Evolutionary conservation across 2,888 invertebrate genomes (phyloP), one percentile per base, ranked within the genome.

Genomic region (Alloscopus bannaensis): DNA sequence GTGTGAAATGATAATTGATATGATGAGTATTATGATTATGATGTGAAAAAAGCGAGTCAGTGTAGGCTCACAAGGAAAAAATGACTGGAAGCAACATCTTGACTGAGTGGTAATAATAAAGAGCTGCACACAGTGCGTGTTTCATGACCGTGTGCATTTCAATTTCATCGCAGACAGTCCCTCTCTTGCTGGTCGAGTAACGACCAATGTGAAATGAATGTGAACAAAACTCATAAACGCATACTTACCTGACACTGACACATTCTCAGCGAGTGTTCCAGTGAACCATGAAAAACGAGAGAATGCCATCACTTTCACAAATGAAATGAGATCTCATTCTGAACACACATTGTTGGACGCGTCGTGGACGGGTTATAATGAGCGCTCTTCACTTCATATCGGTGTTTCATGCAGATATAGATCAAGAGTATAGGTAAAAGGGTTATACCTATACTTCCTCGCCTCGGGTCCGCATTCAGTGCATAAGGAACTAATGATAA

Each of bases 1-100:
- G 42, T 42, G 42, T 42, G 42, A 42, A 42, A 18, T 42, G 42
- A 42, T 42, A 42, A 42, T 42, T 42, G 42, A 42, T 42, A 42
- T n/a, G n/a, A 18, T 42, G n/a, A n/a, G n/a, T n/a, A 42, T n/a
- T 16, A 42, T 42, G 42, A 42, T 42, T 2, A 42, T 16, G 18
- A n/a, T 42, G 18, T 3, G 42, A 42, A 42, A 42, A 36, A 42
- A 42, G 18, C n/a, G 42, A 42, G 42, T 42, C 2, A 18, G 2
- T 16, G 42, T 42, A 42, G 8, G 36, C 6, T 36, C 6, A 6
- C 13, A 36, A 36, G 36, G 36, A 8, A 42, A 42, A 42, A 42
- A 8, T 2, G 42, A n/a, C n/a, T n/a, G n/a, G n/a, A n/a, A n/a
- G n/a, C n/a, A 42, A 42, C 42, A 42, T 16, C 2, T 42, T 42